These are phyloP conservation scores for Muntiacus muntjak DNA, from an alignment of 2,113 vertebrate genomes.

Conservation along the genomic window DNA sequence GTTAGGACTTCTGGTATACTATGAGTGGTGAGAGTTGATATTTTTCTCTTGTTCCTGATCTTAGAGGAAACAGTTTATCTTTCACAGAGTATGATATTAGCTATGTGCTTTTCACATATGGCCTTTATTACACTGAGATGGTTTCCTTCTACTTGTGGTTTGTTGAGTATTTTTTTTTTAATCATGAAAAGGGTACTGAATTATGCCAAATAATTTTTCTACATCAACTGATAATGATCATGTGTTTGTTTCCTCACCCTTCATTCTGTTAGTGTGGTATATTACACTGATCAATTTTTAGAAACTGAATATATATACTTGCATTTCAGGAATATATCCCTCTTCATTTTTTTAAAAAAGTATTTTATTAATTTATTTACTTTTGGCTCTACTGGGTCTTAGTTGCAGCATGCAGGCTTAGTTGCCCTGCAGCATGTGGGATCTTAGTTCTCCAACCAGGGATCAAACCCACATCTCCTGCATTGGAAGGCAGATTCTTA, in stretches of 20 bases:
- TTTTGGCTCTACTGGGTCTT: background rate
- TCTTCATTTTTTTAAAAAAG: background rate
- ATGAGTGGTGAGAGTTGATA: background rate
- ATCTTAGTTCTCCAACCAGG: background rate
- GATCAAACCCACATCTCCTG: background rate
- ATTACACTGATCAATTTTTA: background rate
- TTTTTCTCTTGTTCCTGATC: background rate
- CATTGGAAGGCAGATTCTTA: background rate
- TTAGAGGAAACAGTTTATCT: background rate
- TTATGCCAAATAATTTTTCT: background rate
- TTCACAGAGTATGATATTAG: background rate
- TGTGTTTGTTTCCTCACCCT: background rate
- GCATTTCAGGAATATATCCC: background rate
- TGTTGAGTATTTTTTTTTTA: background rate
- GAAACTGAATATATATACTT: background rate
- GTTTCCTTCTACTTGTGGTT: background rate
- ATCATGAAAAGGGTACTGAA: background rate
- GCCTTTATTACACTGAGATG: background rate
- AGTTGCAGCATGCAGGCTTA: background rate
- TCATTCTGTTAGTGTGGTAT: background rate
- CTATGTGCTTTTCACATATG: background rate
- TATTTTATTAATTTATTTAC: background rate
- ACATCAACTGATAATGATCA: background rate
- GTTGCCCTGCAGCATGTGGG: background rate
- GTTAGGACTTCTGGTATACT: background rate